Base-by-base conservation (phyloP, 1,140 invertebrate genomes). In the Papilio glaucus region DNA sequence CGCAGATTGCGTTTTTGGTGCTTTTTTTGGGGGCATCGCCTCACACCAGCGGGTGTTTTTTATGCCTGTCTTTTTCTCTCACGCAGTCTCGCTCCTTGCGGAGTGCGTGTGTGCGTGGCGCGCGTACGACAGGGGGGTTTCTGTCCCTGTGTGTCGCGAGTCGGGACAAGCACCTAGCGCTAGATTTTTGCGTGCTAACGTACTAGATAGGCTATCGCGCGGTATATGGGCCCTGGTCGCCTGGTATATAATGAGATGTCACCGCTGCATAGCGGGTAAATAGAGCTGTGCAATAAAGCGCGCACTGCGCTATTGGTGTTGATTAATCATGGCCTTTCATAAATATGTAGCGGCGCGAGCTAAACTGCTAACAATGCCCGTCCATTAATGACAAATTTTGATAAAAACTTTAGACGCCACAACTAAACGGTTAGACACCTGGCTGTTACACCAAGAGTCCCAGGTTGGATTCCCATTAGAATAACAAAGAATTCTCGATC, bases 1-100 rank as follows among this genome's bases (percentile, higher is more conserved):
- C 90, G 90, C 90, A 93, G 90, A 90, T 89, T 89, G 85, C 87
- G 90, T 92, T 92, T 92, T 92, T 91, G 90, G 88, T 90, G 89
- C 88, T 92, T 92, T 92, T 92, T 91, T 91, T 91, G 90, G 89
- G 88, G 90, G 89, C 88, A 90, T 77, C 84, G 76, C 88, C 89
- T 92, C 90, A 90, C 85, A 91, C 89, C 90, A 89, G 75, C 82
- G 90, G 89, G 89, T 84, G 89, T 89, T 91, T 91, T 91, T 90
- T 92, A 87, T 84, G 84, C 79, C 89, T 91, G 81, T 92, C 89
- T 92, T 91, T 89, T 88, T 92, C 89, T 88, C 83, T 82, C 89
- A 87, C 84, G 84, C 84, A 83, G 87, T 86, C 84, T 86, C 85
- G 76, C 81, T 88, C 83, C 83, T 87, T 85, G 80, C 72, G 73